Percentiles rank a stretch among this genome's conserved stretches.
These are phyloP conservation scores for Macrosoma leucophasiata DNA, from an alignment of 2,888 invertebrate genomes.

Conservation along the genomic window DNA sequence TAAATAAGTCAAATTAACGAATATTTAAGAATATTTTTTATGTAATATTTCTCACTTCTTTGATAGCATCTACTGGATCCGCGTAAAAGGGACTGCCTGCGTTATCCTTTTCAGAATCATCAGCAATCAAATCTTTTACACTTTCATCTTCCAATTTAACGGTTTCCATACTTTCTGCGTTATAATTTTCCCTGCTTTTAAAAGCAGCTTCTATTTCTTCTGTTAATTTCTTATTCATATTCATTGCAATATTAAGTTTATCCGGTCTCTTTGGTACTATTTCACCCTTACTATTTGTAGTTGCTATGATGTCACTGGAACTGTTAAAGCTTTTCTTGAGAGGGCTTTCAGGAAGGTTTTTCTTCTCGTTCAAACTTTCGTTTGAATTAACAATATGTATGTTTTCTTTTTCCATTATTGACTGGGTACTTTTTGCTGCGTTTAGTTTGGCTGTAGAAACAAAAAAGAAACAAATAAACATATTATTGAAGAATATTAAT, in stretches of 20 bases:
- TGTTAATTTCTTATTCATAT: slow-evolving; percentile 68
- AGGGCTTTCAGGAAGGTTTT: slow-evolving; percentile 52
- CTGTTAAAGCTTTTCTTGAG: slow-evolving; percentile 57
- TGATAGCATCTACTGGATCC: slow-evolving; percentile 90
- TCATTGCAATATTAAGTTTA: slow-evolving; percentile 62
- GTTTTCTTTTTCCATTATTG: slow-evolving; percentile 66
- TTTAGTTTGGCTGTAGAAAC: slow-evolving; percentile 57
- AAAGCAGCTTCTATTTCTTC: slow-evolving; percentile 67
- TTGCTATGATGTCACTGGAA: slow-evolving; percentile 64
- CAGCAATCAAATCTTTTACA: slow-evolving; percentile 38
- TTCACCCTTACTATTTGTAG: slow-evolving; percentile 69
- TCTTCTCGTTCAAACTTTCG: slow-evolving; percentile 62
- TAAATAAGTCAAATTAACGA: not conserved
- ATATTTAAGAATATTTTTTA: too few species aligned
- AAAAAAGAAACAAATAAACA: slow-evolving; percentile 1
- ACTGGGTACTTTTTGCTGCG: slow-evolving; percentile 63
- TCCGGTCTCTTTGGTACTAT: slow-evolving; percentile 66
- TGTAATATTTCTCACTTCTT: slow-evolving; percentile 65
- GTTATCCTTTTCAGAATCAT: slow-evolving; percentile 72
- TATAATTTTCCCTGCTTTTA: slow-evolving; percentile 54
- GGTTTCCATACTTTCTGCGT: slow-evolving; percentile 67
- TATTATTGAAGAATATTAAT: not conserved
- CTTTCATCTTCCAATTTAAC: slow-evolving; percentile 63
- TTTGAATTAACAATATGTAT: slow-evolving; percentile 56
- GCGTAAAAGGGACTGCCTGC: slow-evolving; percentile 92